Conservation (phyloP, 2,797 vertebrate genomes). For the Betta splendens region DNA sequence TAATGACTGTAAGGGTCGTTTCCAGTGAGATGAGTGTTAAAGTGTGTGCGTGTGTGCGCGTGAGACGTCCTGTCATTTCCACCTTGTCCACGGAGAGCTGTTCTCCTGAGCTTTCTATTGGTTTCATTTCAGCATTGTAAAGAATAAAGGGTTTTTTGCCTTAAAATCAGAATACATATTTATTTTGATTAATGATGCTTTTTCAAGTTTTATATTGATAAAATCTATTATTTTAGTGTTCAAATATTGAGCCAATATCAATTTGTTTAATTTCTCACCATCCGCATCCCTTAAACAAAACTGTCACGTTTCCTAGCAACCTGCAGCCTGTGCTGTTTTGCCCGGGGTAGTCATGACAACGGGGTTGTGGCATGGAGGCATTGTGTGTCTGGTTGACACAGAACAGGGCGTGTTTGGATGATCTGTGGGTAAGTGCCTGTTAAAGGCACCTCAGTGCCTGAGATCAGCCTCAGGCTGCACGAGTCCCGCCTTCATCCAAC, state of each 20-base stretch:
- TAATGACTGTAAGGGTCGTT: slow-evolving; percentile 22
- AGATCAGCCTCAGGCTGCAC: slow-evolving; percentile 16
- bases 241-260: background rate
- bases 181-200: too few relatives aligned
- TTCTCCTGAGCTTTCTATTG: slow-evolving; percentile 28
- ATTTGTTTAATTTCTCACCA: background rate
- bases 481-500: too few relatives aligned
- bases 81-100: slow-evolving; percentile 21
- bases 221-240: slow-evolving; percentile 7
- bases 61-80: slow-evolving; percentile 15
- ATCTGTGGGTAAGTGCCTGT: slow-evolving; percentile 14
- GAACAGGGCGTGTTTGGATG: slow-evolving; percentile 43
- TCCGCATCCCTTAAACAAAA: slow-evolving; percentile 27
- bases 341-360: slow-evolving; percentile 26
- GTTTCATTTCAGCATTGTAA: slow-evolving; percentile 42
- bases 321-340: slow-evolving; percentile 33
- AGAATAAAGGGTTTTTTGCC: too few relatives aligned
- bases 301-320: slow-evolving; percentile 7
- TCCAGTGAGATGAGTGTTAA: background rate
- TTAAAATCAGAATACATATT: too few relatives aligned
- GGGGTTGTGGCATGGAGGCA: slow-evolving; percentile 24
- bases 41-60: slow-evolving; percentile 2
- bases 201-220: too few relatives aligned
- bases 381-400: slow-evolving; percentile 40
- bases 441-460: slow-evolving; percentile 4